A percentile compares a stretch with the other conserved stretches of the same genome.
phyloP scores from a whole-genome alignment of 2,113 vertebrate species.

The Brachirus orientalis region DNA sequence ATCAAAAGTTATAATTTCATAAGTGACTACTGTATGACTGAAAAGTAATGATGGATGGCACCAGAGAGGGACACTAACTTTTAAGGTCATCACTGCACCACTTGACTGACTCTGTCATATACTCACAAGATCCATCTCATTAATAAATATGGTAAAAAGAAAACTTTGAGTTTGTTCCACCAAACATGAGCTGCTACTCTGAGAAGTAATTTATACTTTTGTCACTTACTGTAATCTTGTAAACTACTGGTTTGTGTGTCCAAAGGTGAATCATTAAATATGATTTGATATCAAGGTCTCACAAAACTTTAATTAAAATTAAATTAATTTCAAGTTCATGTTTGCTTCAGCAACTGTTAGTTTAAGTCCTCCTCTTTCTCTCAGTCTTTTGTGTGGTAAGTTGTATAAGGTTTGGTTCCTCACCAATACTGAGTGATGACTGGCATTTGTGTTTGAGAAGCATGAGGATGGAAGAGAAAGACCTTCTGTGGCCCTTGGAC shows the following conservation, averaged over 20 bases:
- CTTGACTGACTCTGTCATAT: not conserved
- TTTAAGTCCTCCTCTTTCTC: not conserved
- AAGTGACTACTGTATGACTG: conserved; percentile 17
- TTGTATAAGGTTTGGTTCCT: conserved; percentile 1
- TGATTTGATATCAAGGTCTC: no score
- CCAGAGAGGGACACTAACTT: conserved; percentile 16
- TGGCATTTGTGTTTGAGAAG: conserved; percentile 12
- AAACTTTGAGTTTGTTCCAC: no score
- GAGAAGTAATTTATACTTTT: no score
- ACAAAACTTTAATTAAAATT: not conserved
- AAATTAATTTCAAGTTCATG: not conserved
- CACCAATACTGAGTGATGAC: not conserved
- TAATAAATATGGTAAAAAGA: no score
- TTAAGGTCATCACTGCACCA: conserved; percentile 16
- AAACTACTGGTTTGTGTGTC: no score
- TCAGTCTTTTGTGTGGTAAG: not conserved
- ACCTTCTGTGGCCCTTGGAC: no score
- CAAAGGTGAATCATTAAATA: no score
- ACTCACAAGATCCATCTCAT: no score
- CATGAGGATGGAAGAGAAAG: conserved; percentile 30
- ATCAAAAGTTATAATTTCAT: conserved; percentile 24
- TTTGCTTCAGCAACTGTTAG: not conserved
- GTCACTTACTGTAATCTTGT: no score
- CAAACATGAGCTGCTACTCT: no score
- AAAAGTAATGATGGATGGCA: conserved; percentile 21